A percentile compares a stretch with the other conserved stretches of the same genome.
These are phyloP conservation scores for Mythimna loreyi DNA, from an alignment of 2,888 invertebrate genomes.

Conservation along the genomic window DNA sequence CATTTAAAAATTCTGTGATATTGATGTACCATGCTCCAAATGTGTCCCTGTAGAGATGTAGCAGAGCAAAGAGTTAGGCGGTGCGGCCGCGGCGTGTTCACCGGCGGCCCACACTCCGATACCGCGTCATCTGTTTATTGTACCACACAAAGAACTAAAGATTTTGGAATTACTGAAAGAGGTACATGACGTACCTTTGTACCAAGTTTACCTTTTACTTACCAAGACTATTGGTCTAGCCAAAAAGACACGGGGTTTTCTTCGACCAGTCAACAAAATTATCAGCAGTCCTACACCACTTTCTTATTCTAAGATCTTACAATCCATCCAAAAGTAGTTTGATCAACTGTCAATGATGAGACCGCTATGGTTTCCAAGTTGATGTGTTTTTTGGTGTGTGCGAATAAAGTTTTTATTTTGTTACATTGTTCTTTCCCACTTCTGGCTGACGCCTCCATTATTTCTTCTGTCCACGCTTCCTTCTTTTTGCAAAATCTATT, in stretches of 20 bases:
- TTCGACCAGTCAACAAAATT: not conserved
- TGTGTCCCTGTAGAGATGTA: slow-evolving; percentile 74
- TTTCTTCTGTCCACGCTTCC: no score
- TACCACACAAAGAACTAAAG: slow-evolving; percentile 69
- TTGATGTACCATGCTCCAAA: slow-evolving; percentile 41
- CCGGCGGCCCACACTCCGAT: slow-evolving; percentile 87
- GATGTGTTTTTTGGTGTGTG: no score
- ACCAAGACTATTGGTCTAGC: not conserved
- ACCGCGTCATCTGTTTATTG: slow-evolving; percentile 88
- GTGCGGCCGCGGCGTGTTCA: slow-evolving; percentile 83
- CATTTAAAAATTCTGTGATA: not conserved
- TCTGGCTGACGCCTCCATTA: no score
- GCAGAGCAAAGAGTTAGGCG: slow-evolving; percentile 83
- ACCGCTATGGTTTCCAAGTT: no score
- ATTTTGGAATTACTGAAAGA: slow-evolving; percentile 50
- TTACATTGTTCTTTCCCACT: no score
- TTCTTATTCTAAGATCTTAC: no score
- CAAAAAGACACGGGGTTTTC: not conserved
- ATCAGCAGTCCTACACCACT: not conserved
- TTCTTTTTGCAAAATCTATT: no score
- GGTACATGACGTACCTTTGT: not conserved
- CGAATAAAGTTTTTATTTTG: no score
- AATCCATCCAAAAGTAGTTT: no score
- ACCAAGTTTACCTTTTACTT: not conserved
- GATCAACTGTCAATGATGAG: no score